Conservation (phyloP, 1,140 invertebrate species). For the Antheraea pernyi region DNA sequence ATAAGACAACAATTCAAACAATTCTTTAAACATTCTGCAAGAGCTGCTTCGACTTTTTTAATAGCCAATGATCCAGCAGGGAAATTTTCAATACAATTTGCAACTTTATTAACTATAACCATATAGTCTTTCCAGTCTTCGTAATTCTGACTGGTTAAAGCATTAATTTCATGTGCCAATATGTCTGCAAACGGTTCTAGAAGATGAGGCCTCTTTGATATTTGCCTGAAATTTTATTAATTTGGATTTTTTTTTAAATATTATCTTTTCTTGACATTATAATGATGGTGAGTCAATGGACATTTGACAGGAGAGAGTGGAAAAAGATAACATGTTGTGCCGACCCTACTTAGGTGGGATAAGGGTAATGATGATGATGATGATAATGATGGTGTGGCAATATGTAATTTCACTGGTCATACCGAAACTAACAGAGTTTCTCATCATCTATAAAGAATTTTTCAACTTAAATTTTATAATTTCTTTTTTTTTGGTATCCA, state of each 20-base stretch:
- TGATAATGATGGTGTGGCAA: no score
- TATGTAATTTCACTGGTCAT: no score
- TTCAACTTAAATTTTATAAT: no score
- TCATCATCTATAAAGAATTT: no score
- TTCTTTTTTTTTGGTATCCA: no score
- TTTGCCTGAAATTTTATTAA: constrained; percentile 38
- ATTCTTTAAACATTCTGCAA: constrained; percentile 37
- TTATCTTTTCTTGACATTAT: no score
- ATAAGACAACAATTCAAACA: constrained; percentile 41
- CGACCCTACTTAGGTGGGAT: no score
- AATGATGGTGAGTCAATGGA: no score
- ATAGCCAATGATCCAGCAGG: constrained; percentile 40
- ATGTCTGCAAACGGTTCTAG: constrained; percentile 40
- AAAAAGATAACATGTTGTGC: no score
- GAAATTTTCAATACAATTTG: constrained; percentile 53
- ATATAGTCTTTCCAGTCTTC: constrained; percentile 34
- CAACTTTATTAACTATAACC: constrained; percentile 35
- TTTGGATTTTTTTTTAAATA: constrained; percentile 7
- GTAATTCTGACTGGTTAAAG: constrained; percentile 15
- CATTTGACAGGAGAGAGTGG: no score
- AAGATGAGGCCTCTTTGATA: constrained; percentile 41
- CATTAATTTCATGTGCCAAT: constrained; percentile 33
- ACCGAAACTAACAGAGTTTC: no score
- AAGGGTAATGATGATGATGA: no score
- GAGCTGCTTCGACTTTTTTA: constrained; percentile 30